Conservation (phyloP, 2,888 invertebrate species). For the Oscheius sp. region DNA sequence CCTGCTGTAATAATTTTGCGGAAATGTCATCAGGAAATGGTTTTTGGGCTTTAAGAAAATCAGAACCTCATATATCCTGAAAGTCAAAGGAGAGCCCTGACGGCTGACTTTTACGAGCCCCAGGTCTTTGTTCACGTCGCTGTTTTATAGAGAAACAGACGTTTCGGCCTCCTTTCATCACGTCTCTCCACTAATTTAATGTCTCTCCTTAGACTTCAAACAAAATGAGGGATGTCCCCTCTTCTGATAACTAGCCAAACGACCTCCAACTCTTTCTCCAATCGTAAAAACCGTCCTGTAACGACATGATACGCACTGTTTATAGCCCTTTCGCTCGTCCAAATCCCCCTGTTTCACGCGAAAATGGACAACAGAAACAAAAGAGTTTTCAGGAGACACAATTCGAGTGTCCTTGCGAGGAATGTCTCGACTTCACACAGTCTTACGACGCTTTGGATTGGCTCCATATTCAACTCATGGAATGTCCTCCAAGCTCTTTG, state of each 20-base stretch:
- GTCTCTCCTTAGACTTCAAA: background rate
- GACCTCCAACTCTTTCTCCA: constrained; percentile 6
- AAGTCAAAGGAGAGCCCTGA: no score
- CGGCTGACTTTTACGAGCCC: no score
- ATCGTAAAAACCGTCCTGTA: constrained; percentile 8
- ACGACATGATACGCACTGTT: constrained; percentile 19
- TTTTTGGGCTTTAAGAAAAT: background rate
- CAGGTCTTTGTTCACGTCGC: no score
- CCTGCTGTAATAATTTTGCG: no score
- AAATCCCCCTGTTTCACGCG: no score
- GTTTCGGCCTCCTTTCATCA: background rate
- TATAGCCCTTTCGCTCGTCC: constrained; percentile 15
- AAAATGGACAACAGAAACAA: background rate
- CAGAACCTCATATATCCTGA: no score
- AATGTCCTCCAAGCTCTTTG: constrained; percentile 25
- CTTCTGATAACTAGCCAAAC: background rate
- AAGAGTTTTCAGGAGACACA: constrained; percentile 17
- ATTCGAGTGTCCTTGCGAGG: constrained; percentile 22
- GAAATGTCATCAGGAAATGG: background rate
- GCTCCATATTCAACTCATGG: constrained; percentile 19
- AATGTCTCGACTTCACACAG: constrained; percentile 20
- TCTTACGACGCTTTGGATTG: constrained; percentile 25
- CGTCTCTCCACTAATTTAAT: background rate
- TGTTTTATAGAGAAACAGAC: constrained; percentile 12
- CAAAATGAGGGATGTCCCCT: background rate